phyloP scores from a whole-genome alignment of 2,888 invertebrate species.

The Agrotis exclamationis region DNA sequence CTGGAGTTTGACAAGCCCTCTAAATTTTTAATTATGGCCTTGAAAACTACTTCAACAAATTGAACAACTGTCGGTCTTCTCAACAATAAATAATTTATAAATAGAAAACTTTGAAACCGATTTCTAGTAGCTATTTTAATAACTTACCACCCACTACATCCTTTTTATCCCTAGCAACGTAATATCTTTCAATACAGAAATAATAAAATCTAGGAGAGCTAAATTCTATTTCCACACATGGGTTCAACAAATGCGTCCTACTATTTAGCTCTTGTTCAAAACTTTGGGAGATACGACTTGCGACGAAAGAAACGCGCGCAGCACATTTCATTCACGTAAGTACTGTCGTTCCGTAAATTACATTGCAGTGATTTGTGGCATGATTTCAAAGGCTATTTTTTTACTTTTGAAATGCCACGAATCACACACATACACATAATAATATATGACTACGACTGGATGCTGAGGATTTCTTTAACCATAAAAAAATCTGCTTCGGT shows the following conservation, averaged over 20 bases:
- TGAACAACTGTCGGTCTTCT: neutral
- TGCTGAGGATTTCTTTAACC: too few species aligned
- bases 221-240: slow-evolving; percentile 56
- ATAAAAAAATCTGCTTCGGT: too few species aligned
- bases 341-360: too few species aligned
- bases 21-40: neutral
- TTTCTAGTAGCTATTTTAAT: slow-evolving; percentile 17
- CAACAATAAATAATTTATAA: neutral
- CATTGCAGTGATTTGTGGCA: too few species aligned
- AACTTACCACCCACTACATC: neutral
- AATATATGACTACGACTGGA: too few species aligned
- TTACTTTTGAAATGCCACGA: too few species aligned
- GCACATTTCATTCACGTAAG: too few species aligned
- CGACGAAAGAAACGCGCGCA: too few species aligned
- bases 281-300: neutral
- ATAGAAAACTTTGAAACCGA: neutral
- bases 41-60: slow-evolving; percentile 6
- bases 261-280: slow-evolving; percentile 3
- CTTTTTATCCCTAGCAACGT: neutral
- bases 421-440: too few species aligned
- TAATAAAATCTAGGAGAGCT: slow-evolving; percentile 33
- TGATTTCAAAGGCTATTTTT: too few species aligned
- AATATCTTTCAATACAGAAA: slow-evolving; percentile 21
- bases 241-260: slow-evolving; percentile 43
- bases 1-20: neutral